Evolutionary conservation across 2,888 invertebrate species (phyloP), one percentile per base, ranked within the genome.

Genomic region (Catonia carolina): DNA sequence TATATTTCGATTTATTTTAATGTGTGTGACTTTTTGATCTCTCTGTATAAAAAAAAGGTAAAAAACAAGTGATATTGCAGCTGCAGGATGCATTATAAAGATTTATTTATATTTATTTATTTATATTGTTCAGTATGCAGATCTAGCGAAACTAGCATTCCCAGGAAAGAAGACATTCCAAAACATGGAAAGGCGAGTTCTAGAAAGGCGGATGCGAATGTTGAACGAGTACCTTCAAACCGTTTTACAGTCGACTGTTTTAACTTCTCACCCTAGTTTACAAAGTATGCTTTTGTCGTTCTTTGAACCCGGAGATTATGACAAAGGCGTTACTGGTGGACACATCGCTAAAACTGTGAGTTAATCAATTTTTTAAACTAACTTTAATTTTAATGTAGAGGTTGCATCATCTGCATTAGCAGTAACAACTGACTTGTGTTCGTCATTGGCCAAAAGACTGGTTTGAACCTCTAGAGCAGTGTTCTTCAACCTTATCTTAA

Each of bases 161-260:
- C 96, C 96, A 0, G 90, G 86, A 0, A 97, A 96, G 73, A 93
- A 93, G 70, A 87, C 94, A 47, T 91, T 96, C 72, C 92, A 94
- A 69, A 96, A 95, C 69, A 89, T 92, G 71, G 92, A 92, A 56
- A 75, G 88, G 8, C 74, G 81, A 1, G 86, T 96, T 20, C 74
- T 96, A 54, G 95, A 96, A 70, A 85, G 83, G 66, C 78, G 96
- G 15, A 91, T 90, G 78, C 75, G 80, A 39, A 82, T 85, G 79
- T 69, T 94, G 36, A 91, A 94, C 68, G 80, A 78, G 60, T 96
- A 94, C 73, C 75, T 96, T 63, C 80, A 83, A 67, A 82, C 81
- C 53, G 70, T 93, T 52, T 79, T 85, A 49, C 79, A 79, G 61
- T 77, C 79, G 77, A 14, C 73, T 82, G 18, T 74, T 84, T 52